Base-by-base conservation (phyloP, 1,140 invertebrate genomes). In the Alviniconcha marisindica region DNA sequence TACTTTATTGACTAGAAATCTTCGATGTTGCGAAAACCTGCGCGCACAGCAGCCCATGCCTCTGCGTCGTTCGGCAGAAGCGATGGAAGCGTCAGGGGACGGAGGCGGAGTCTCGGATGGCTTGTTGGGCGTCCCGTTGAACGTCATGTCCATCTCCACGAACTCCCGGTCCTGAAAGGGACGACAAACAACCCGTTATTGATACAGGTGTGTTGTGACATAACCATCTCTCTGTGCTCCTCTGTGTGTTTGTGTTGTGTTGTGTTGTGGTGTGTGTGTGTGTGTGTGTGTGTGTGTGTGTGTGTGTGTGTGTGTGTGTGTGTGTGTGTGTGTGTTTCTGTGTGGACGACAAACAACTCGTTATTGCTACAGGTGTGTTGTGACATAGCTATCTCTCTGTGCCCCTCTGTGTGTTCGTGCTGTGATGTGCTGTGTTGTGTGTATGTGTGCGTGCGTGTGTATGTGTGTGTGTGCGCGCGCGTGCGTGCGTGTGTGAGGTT, bases 141-240 rank as follows among this genome's bases (percentile, higher is more conserved):
- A 98, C 18, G 97, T 97, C 91, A 97, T 96, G 90, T 99, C 98
- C 95, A 98, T 95, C 94, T 99, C 98, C 83, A 98, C 96, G 94
- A 99, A 99, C 94, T 99, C 97, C 81, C 98, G 96, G 94, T 99
- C 97, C 97, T 98, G 95, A 66, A 94, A 94, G 86, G 88, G 81
- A 74, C 74, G 74, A 83, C 42, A 42, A 79, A 83, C 18, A 38
- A 33, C 28, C 28, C n/a, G 69, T 51, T 48, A n/a, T 60, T 21
- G 51, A 14, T 33, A 15, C 7, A 33, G 33, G 38, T 36, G 15
- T 21, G 28, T 33, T 31, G 31, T 71, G 31, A 56, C 15, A 15
- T 15, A 56, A 56, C n/a, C 54, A 56, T 56, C n/a, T 15, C 54
- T 56, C 54, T 56, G 15, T 56, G 54, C n/a, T n/a, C n/a, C n/a